A percentile compares a stretch with the other conserved stretches of the same genome.
These are phyloP conservation scores for Fistularia tabacaria DNA, from an alignment of 2,797 vertebrate species.

Conservation along the genomic window DNA sequence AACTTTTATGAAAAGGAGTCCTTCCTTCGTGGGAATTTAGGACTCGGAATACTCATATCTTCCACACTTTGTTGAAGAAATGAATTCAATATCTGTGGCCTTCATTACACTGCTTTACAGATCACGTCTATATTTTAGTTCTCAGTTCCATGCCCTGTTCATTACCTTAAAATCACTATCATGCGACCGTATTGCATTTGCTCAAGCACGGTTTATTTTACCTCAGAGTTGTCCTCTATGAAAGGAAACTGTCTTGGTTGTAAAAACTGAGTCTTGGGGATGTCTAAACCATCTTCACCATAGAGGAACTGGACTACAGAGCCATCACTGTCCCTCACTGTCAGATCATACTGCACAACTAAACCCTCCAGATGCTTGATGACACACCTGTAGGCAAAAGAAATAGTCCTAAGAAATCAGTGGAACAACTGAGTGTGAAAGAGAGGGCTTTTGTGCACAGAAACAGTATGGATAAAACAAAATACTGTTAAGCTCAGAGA, in stretches of 20 bases:
- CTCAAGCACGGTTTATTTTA: constrained; percentile 38
- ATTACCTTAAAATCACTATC: background rate
- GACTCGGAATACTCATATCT: too few relatives aligned
- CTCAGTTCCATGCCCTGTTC: too few relatives aligned
- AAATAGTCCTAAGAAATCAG: too few relatives aligned
- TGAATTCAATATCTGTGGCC: too few relatives aligned
- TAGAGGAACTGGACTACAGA: constrained; percentile 97
- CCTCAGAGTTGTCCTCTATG: constrained; percentile 91
- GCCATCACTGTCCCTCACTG: constrained; percentile 93
- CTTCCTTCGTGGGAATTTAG: too few relatives aligned
- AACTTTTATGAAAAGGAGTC: too few relatives aligned
- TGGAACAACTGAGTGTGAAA: too few relatives aligned
- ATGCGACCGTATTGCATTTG: background rate
- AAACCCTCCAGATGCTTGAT: constrained; percentile 96
- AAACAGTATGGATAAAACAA: background rate
- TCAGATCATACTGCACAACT: constrained; percentile 95
- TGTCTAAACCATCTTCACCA: constrained; percentile 93
- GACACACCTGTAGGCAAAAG: constrained; percentile 78
- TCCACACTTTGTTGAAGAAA: too few relatives aligned
- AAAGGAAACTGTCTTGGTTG: constrained; percentile 89
- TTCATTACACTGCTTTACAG: too few relatives aligned
- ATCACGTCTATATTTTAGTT: too few relatives aligned
- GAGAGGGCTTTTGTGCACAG: too few relatives aligned
- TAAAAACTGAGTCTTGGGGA: constrained; percentile 93
- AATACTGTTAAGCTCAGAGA: too few relatives aligned